These are phyloP conservation scores for Spinus pinus DNA, from an alignment of 2,797 vertebrate species.

Conservation along the genomic window DNA sequence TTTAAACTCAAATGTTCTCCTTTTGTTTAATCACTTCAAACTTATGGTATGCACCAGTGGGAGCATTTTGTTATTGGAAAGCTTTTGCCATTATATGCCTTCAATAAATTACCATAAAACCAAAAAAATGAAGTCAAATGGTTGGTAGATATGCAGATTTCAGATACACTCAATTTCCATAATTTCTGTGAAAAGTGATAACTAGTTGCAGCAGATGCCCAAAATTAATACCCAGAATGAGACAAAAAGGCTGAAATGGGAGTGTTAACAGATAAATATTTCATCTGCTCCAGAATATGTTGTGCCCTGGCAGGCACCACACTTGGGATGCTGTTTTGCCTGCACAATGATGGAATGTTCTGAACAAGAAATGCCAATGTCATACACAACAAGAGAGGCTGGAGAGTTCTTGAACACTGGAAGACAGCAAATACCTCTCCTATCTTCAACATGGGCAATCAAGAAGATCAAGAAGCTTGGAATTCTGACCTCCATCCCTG, in stretches of 20 bases:
- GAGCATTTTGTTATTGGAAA: not conserved
- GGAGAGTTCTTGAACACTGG: not conserved
- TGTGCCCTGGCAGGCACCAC: not conserved
- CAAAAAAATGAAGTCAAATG: not conserved
- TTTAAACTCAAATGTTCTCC: not conserved
- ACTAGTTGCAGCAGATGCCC: not conserved
- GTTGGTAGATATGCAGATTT: not conserved
- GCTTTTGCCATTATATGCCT: not conserved
- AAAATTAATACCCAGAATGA: not conserved
- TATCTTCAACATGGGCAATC: not conserved
- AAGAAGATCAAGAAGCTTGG: not conserved
- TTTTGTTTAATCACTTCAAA: not conserved
- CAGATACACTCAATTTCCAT: not conserved
- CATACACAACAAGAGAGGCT: not conserved
- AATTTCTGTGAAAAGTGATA: not conserved
- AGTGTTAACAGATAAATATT: not conserved
- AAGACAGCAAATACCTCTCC: not conserved
- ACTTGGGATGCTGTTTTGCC: not conserved
- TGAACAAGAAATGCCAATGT: not conserved
- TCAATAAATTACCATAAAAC: not conserved
- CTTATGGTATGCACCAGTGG: not conserved
- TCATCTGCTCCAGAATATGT: not conserved
- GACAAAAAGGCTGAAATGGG: not conserved
- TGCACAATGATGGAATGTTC: not conserved
- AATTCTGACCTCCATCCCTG: not conserved